Evolutionary conservation across 1,140 invertebrate species (phyloP).

Genomic region (Drosophila punjabiensis): DNA sequence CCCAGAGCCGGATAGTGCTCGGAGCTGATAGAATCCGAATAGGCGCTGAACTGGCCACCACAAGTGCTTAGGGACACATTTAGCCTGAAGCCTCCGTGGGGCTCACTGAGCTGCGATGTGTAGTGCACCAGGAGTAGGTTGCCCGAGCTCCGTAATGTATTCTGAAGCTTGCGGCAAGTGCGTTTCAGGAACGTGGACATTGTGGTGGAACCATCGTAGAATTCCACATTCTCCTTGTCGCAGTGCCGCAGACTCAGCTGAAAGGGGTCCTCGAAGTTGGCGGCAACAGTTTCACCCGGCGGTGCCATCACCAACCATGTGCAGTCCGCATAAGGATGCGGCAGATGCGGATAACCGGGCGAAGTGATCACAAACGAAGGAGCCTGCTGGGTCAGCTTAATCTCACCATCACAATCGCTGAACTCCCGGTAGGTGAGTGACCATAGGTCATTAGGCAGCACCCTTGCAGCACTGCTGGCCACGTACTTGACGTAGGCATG

Average conservation of each 20-base stretch:
- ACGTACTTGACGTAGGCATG: conserved; percentile 62
- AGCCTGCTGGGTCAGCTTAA: conserved; percentile 80
- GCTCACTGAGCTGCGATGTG: conserved; percentile 89
- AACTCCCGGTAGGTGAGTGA: conserved; percentile 74
- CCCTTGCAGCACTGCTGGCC: rapidly evolving
- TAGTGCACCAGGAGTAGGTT: conserved; percentile 90
- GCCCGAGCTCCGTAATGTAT: conserved; percentile 86
- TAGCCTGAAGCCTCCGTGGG: conserved; percentile 92
- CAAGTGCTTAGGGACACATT: conserved; percentile 88
- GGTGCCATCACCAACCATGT: conserved; percentile 91
- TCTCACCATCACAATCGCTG: conserved; percentile 60
- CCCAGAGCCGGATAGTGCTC: conserved; percentile 87
- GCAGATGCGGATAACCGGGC: conserved; percentile 92
- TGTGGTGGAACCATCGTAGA: conserved; percentile 91
- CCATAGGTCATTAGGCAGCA: conserved; percentile 10
- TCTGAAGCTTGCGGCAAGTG: conserved; percentile 87
- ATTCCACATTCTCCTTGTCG: conserved; percentile 89
- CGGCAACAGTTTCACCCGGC: conserved; percentile 89
- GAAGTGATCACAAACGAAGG: conserved; percentile 87
- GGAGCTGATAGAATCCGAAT: conserved; percentile 85
- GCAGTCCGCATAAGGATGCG: conserved; percentile 91
- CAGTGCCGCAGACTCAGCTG: conserved; percentile 88
- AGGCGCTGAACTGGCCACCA: conserved; percentile 86
- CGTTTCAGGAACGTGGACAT: conserved; percentile 87
- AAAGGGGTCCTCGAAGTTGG: conserved; percentile 91